A percentile compares a stretch with the other conserved stretches of the same genome.
These are phyloP conservation scores for Hippoglossus stenolepis DNA, from an alignment of 2,113 vertebrate species.

Conservation along the genomic window DNA sequence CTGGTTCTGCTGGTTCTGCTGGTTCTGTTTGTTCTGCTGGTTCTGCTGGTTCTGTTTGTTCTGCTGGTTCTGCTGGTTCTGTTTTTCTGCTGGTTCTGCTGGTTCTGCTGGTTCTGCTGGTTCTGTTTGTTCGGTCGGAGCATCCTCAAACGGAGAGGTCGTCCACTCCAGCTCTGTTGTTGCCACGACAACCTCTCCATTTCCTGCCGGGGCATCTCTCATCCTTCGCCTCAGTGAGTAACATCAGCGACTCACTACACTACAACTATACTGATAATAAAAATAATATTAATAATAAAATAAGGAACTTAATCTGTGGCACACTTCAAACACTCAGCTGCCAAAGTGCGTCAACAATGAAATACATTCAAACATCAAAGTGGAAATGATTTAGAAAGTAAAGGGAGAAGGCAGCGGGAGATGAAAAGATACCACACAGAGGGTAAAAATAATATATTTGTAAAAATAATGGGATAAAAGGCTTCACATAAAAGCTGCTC, in stretches of 20 bases:
- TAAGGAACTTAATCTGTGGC: slow-evolving; percentile 11
- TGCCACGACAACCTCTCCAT: slow-evolving; percentile 58
- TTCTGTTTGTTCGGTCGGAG: not conserved
- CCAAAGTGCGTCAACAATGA: slow-evolving; percentile 31
- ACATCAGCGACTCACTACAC: too few relatives aligned
- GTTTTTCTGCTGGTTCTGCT: not conserved
- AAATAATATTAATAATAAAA: not conserved
- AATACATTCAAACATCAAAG: slow-evolving; percentile 48
- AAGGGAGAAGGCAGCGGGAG: not conserved
- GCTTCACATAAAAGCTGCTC: slow-evolving; percentile 30
- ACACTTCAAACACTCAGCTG: slow-evolving; percentile 6
- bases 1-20: not conserved
- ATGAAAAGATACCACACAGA: slow-evolving; percentile 24
- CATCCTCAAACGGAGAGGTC: slow-evolving; percentile 9
- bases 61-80: not conserved
- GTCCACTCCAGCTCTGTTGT: slow-evolving; percentile 32
- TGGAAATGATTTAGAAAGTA: slow-evolving; percentile 29
- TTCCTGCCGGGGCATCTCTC: slow-evolving; percentile 12
- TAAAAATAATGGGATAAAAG: slow-evolving; percentile 65
- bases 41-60: not conserved
- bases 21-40: too few relatives aligned
- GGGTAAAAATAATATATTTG: slow-evolving; percentile 66
- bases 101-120: not conserved
- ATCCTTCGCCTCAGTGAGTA: not conserved
- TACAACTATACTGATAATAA: too few relatives aligned